A percentile compares a stretch with the other conserved stretches of the same genome.
Evolutionary conservation across 2,113 vertebrate genomes (phyloP).

Genomic region (Jacana jacana): DNA sequence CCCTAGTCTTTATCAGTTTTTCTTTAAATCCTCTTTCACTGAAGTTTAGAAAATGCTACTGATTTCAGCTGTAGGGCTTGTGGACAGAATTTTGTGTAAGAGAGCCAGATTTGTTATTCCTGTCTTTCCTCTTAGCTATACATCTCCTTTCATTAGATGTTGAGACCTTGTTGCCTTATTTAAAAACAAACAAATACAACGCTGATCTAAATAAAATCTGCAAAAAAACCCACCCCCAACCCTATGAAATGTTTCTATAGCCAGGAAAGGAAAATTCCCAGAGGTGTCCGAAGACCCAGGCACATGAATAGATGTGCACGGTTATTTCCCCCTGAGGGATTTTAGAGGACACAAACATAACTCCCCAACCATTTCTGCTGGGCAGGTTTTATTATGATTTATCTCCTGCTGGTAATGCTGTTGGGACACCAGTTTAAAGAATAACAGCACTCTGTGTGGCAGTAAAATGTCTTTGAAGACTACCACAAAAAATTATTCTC

Average conservation of each 20-base stretch:
- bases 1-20: background rate
- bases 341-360: background rate
- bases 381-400: background rate
- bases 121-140: background rate
- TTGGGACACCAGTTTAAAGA: background rate
- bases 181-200: background rate
- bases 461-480: background rate
- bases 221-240: background rate
- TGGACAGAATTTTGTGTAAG: background rate
- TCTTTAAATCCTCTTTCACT: background rate
- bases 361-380: background rate
- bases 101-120: background rate
- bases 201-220: background rate
- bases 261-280: background rate
- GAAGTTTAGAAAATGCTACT: background rate
- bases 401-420: background rate
- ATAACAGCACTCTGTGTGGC: background rate
- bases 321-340: background rate
- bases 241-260: background rate
- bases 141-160: background rate
- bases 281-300: background rate
- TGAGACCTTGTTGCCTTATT: background rate
- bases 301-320: background rate
- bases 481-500: background rate
- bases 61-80: background rate